A percentile compares a stretch with the other conserved stretches of the same genome.
These are phyloP conservation scores for Melanotus villosus DNA, from an alignment of 2,888 invertebrate species.

Conservation along the genomic window DNA sequence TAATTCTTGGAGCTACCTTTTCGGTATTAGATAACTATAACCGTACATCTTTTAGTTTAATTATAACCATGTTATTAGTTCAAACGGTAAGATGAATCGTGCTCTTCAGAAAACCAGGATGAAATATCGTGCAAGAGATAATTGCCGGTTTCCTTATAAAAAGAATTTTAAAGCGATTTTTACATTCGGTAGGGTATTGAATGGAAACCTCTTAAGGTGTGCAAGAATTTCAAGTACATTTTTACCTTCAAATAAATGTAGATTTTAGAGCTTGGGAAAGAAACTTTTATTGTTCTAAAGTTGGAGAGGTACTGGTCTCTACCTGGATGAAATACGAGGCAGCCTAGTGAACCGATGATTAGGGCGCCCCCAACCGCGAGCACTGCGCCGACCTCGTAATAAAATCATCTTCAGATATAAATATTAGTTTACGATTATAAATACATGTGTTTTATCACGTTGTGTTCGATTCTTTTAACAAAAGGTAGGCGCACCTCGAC, in stretches of 20 bases:
- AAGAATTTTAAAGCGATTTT: too few relatives aligned
- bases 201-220: too few relatives aligned
- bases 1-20: too few relatives aligned
- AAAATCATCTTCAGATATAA: conserved; percentile 68
- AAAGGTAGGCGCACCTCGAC: conserved; percentile 11
- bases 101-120: too few relatives aligned
- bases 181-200: too few relatives aligned
- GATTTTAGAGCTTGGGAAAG: background rate
- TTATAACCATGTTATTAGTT: too few relatives aligned
- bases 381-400: conserved; percentile 62
- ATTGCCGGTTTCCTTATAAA: too few relatives aligned
- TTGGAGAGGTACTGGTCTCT: conserved; percentile 47
- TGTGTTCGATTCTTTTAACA: conserved; percentile 24
- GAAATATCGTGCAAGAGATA: too few relatives aligned
- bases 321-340: conserved; percentile 64
- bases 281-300: conserved; percentile 21
- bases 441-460: conserved; percentile 66
- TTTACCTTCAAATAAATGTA: background rate
- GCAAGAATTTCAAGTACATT: background rate
- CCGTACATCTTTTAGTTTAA: too few relatives aligned
- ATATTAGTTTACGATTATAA: conserved; percentile 67
- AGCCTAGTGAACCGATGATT: conserved; percentile 62
- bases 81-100: too few relatives aligned
- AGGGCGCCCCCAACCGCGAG: conserved; percentile 62
- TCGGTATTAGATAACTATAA: too few relatives aligned